Base-by-base conservation (phyloP, 2,113 vertebrate genomes). In the Zosterops pallidus region DNA sequence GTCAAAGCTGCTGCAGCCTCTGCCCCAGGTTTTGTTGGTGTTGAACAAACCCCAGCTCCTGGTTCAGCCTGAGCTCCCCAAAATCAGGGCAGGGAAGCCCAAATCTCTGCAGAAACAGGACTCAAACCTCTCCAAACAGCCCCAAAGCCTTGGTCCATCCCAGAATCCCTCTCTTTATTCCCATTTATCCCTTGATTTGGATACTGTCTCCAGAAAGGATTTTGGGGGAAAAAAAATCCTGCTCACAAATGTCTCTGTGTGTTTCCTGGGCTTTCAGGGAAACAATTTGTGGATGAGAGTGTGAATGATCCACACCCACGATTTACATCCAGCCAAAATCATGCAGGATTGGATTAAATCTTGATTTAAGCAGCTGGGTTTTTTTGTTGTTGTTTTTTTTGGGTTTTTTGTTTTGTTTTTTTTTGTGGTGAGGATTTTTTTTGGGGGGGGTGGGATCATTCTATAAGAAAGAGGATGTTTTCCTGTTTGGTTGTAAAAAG, bases 21-120 rank as follows among this genome's bases (percentile, higher is more conserved):
- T 25, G 0, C n/a, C 6, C 0, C 2, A 12, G 42, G 5, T 29
- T 71, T 62, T 31, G 50, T 17, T 50, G 1, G 3, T 37, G 39
- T 5, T 81, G 46, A 52, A 9, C 47, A 42, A 70, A 26, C 11
- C 17, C 55, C 49, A 41, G 46, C 14, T 28, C 16, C 53, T 52
- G 20, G 21, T 33, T 29, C 55, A 77, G 31, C 57, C 47, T 20
- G 12, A 47, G 31, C 62, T 68, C 14, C 17, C 52, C 9, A 11
- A 62, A 92, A 44, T 52, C 6, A 21, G 47, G 31, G 19, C 37
- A 17, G 13, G 2, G 53, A 49, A 75, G 11, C 63, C 69, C 52
- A 71, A 8, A 68, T 56, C 20, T 47, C 49, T 64, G 75, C 42
- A 28, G 39, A 11, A 89, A 10, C 21, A 31, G 71, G 25, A 39